Evolutionary conservation across 2,888 invertebrate genomes (phyloP).

Genomic region (Drosophila rubida): DNA sequence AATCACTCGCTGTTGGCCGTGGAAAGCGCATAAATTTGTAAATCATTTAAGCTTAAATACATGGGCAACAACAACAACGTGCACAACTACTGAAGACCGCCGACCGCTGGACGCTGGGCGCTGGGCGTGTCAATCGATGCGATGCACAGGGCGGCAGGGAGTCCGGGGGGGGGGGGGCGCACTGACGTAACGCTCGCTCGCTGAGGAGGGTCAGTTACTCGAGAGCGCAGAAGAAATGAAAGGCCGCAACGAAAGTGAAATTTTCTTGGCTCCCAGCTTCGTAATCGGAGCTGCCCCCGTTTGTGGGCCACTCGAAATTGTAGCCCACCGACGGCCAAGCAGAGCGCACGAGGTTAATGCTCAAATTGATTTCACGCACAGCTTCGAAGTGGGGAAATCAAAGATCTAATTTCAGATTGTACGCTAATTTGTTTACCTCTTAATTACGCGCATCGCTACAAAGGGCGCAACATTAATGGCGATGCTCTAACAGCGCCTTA

Average conservation of each 20-base stretch:
- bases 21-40: constrained; percentile 68
- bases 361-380: constrained; percentile 19
- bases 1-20: constrained; percentile 37
- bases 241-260: constrained; percentile 67
- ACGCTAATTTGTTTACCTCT: constrained; percentile 23
- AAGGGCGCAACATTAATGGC: neutral
- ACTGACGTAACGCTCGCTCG: constrained; percentile 56
- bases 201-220: constrained; percentile 60
- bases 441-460: neutral
- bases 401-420: constrained; percentile 8
- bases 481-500: neutral
- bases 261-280: constrained; percentile 39
- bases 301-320: constrained; percentile 9
- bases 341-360: neutral
- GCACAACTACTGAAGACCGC: constrained; percentile 13
- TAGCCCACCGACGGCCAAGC: constrained; percentile 8
- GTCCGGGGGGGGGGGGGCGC: neutral
- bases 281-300: constrained; percentile 13
- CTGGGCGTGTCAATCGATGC: constrained; percentile 61
- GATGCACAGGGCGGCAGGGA: neutral
- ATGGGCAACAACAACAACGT: constrained; percentile 31
- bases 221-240: constrained; percentile 26
- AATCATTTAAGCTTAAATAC: constrained; percentile 52
- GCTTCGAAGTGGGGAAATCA: constrained; percentile 13
- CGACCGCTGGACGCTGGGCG: constrained; percentile 74